Base-by-base conservation (phyloP, 2,797 vertebrate genomes). In the Xyrichtys novacula region DNA sequence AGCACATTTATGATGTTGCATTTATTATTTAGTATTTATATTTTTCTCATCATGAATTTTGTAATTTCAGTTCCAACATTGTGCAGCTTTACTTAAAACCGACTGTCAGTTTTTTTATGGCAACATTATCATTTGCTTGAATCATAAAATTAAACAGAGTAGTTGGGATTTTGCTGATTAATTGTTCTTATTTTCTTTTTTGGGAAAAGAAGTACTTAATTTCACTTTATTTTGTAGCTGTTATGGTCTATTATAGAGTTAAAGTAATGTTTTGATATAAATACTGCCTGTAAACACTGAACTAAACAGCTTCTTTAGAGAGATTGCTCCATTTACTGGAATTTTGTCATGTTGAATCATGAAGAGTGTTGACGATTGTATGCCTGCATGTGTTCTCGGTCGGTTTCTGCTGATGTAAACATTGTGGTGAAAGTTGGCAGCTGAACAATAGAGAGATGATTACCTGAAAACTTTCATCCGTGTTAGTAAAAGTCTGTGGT, bases 361-460 rank as follows among this genome's bases (percentile, higher is more conserved):
- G 38, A 7, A 16, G 7, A 16, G 4, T 47, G 14, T 61, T 58
- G 42, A 50, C 72, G 32, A 31, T 62, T 49, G 20, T 76, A 65
- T 60, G 7, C 40, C 25, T 66, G 48, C 46, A 42, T 69, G 26
- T 66, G 16, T 39, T 69, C 17, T 54, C 17, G 36, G 42, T 29
- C 43, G 38, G 15, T 65, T 59, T 76, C 47, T 71, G 20, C 54
- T 43, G 16, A 49, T 65, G 29, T 34, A 54, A 66, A 68, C 29
- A n/a, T 9, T 59, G 22, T 28, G 44, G 34, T 43, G 31, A 61
- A 16, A 7, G 25, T 68, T 71, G 38, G 42, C 4, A 75, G 62
- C 28, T 64, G 38, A 31, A 79, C 43, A 76, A 56, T 4, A 65
- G 48, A 62, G 6, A 42, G 9, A 55, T 65, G 22, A 78, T 58